These are phyloP conservation scores for Tapera naevia DNA, from an alignment of 2,797 vertebrate species.

Conservation along the genomic window DNA sequence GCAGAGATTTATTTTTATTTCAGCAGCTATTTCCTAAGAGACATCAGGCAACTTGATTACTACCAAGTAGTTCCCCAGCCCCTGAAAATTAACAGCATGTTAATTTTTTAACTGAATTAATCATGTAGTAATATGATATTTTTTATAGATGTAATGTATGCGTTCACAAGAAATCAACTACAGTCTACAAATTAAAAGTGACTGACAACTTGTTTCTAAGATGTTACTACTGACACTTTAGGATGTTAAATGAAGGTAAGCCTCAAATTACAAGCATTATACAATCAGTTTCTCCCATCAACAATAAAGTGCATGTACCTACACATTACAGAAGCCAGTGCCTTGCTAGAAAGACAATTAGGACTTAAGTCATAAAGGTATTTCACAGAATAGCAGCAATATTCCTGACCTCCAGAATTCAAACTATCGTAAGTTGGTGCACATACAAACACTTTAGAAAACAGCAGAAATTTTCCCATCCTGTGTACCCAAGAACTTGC, in stretches of 20 bases:
- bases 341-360: slow-evolving; percentile 8
- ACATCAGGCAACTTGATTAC: slow-evolving; percentile 63
- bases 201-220: slow-evolving; percentile 57
- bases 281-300: background rate
- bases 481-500: background rate
- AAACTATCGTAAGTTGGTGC: background rate
- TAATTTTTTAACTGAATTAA: slow-evolving; percentile 68
- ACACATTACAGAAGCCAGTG: background rate
- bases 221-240: slow-evolving; percentile 20
- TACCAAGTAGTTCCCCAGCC: slow-evolving; percentile 54
- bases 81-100: slow-evolving; percentile 58
- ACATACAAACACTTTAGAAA: background rate
- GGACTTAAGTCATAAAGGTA: background rate
- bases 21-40: slow-evolving; percentile 62
- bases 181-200: slow-evolving; percentile 58
- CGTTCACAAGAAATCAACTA: slow-evolving; percentile 53
- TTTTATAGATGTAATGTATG: slow-evolving; percentile 46
- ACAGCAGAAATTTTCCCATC: background rate
- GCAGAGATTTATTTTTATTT: slow-evolving; percentile 57
- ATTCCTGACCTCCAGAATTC: background rate
- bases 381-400: background rate
- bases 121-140: slow-evolving; percentile 42
- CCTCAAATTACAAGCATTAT: slow-evolving; percentile 32
- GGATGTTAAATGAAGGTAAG: slow-evolving; percentile 42
- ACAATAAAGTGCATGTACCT: background rate